Base-by-base conservation (phyloP, 2,888 invertebrate species). In the Dioctria rufipes region DNA sequence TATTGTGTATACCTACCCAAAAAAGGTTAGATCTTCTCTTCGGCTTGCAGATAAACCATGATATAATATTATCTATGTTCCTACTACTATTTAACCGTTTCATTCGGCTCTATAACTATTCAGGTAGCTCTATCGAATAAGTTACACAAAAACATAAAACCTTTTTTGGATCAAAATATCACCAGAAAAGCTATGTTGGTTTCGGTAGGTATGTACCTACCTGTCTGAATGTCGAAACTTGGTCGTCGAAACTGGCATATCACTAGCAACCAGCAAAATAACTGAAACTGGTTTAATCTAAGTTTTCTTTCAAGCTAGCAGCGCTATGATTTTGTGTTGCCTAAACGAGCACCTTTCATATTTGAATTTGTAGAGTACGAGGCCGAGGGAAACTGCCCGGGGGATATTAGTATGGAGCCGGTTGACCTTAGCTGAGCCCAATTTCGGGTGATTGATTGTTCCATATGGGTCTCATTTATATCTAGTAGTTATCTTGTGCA, bases 391-490 rank as follows among this genome's bases (percentile, higher is more conserved):
- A 37, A 37, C 61, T 25, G 61, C 61, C 25, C 3, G 25, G 46
- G 67, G 67, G 46, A 9, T 25, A 25, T n/a, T 49, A n/a, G 25
- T 43, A 43, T 43, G 46, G 13, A 25, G 25, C 67, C 43, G 67
- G 67, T 25, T 67, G 67, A 67, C 67, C 67, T 67, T 46, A 43
- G 43, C 13, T 67, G 46, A 67, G 67, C 67, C 67, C 67, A 67
- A 49, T 67, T 67, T 67, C 46, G 67, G 67, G 46, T 67, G 67
- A 67, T 67, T 67, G 67, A 67, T 67, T 67, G 67, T 43, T 67
- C 46, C 46, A 46, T 43, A 43, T 43, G 43, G n/a, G 46, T 46
- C 25, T 46, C 42, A 25, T 46, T 46, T 46, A 8, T 6, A 46
- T 46, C 46, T 46, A 46, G 5, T 25, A 2, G 25, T 46, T 46